phyloP scores from a whole-genome alignment of 2,888 invertebrate species.

The Aspidiotus destructor region DNA sequence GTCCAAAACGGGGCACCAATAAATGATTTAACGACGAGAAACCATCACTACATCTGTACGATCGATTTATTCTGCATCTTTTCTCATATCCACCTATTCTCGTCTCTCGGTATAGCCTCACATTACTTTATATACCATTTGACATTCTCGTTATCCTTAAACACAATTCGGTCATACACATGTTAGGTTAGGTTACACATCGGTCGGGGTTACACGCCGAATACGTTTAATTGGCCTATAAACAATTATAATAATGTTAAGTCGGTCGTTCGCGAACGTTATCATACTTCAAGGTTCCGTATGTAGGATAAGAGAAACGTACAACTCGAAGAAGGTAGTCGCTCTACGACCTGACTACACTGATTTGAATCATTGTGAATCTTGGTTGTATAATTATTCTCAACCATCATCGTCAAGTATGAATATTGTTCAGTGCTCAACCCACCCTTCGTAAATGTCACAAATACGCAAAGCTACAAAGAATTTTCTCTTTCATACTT shows the following conservation, averaged over 20 bases:
- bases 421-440: too few species aligned
- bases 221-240: constrained; percentile 29
- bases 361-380: too few species aligned
- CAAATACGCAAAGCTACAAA: too few species aligned
- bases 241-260: constrained; percentile 26
- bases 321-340: not conserved
- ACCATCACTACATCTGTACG: too few species aligned
- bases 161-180: constrained; percentile 25
- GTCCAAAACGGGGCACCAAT: too few species aligned
- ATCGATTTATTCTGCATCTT: not conserved
- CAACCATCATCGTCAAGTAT: too few species aligned
- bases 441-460: too few species aligned
- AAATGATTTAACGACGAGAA: too few species aligned
- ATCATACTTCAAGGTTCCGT: constrained; percentile 27
- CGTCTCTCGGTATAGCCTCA: constrained; percentile 6
- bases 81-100: not conserved
- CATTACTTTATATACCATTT: constrained; percentile 18
- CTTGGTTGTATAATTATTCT: too few species aligned
- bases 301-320: not conserved
- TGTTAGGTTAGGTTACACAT: constrained; percentile 30
- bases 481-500: too few species aligned
- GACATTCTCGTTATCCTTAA: constrained; percentile 33
- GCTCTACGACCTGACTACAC: not conserved
- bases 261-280: constrained; percentile 31
- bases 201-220: constrained; percentile 30